These are phyloP conservation scores for Apistogramma diplotaenia DNA, from an alignment of 2,113 vertebrate species.

Conservation along the genomic window DNA sequence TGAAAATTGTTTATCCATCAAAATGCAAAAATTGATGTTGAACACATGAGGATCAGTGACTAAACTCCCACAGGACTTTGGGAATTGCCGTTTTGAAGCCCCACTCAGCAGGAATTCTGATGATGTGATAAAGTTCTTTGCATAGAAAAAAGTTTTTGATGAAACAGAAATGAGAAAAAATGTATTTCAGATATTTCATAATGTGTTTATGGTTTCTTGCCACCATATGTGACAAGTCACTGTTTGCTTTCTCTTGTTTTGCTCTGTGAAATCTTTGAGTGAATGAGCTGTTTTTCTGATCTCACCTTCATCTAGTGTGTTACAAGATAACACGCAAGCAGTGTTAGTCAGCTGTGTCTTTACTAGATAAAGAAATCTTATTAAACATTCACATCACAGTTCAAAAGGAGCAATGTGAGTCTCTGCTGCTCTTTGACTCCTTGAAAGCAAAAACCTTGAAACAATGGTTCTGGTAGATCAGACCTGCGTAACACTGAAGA, in stretches of 20 bases:
- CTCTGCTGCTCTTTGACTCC: rapidly evolving
- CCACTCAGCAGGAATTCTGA: not conserved
- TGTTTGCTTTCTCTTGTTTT: not conserved
- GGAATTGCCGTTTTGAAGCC: not conserved
- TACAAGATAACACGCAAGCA: not conserved
- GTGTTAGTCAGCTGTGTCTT: not conserved
- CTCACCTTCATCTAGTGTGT: not conserved
- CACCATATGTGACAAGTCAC: not conserved
- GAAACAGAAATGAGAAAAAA: not conserved
- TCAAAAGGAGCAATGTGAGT: not conserved
- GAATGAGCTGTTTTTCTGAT: not conserved
- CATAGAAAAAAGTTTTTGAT: not conserved
- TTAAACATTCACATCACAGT: not conserved
- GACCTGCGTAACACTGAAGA: not conserved
- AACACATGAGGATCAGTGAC: not conserved
- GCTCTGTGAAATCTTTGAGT: not conserved
- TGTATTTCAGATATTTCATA: too few relatives aligned
- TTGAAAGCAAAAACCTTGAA: not conserved
- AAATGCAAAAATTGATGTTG: not conserved
- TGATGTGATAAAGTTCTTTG: not conserved
- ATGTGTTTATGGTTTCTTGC: not conserved
- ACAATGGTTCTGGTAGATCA: not conserved
- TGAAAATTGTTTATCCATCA: not conserved
- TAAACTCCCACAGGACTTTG: not conserved
- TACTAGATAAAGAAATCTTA: not conserved